Conservation (phyloP, 2,888 invertebrate species). For the Icerya purchasi region DNA sequence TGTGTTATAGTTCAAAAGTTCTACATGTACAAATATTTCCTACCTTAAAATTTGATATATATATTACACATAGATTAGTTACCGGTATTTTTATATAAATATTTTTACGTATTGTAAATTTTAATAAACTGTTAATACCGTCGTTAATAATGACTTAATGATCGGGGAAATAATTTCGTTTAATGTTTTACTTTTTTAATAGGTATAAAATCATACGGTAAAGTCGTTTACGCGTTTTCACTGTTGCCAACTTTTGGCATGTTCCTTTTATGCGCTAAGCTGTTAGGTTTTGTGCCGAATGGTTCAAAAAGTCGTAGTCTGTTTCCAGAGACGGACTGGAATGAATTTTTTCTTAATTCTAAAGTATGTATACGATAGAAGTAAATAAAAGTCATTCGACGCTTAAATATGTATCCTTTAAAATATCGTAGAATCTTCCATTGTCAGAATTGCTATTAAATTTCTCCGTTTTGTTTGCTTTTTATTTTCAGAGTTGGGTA, state of each 20-base stretch:
- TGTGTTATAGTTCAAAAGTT: too few species aligned
- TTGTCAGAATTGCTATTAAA: not conserved
- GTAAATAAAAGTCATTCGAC: not conserved
- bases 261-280: slow-evolving; percentile 47
- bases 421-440: not conserved
- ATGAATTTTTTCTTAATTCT: slow-evolving; percentile 62
- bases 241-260: slow-evolving; percentile 56
- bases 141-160: too few species aligned
- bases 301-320: slow-evolving; percentile 34
- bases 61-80: too few species aligned
- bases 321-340: slow-evolving; percentile 60
- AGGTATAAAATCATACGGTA: slow-evolving; percentile 60
- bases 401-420: too few species aligned
- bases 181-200: too few species aligned
- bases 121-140: too few species aligned
- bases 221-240: slow-evolving; percentile 59
- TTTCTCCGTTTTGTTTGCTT: not conserved
- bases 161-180: too few species aligned
- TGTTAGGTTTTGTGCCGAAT: slow-evolving; percentile 44
- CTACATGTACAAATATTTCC: too few species aligned
- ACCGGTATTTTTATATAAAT: too few species aligned
- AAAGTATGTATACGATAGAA: slow-evolving; percentile 33
- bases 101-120: too few species aligned
- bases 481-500: slow-evolving; percentile 49
- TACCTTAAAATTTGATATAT: too few species aligned